These are phyloP conservation scores for Amblyjoppa proteus DNA, from an alignment of 2,888 invertebrate species.

Conservation along the genomic window DNA sequence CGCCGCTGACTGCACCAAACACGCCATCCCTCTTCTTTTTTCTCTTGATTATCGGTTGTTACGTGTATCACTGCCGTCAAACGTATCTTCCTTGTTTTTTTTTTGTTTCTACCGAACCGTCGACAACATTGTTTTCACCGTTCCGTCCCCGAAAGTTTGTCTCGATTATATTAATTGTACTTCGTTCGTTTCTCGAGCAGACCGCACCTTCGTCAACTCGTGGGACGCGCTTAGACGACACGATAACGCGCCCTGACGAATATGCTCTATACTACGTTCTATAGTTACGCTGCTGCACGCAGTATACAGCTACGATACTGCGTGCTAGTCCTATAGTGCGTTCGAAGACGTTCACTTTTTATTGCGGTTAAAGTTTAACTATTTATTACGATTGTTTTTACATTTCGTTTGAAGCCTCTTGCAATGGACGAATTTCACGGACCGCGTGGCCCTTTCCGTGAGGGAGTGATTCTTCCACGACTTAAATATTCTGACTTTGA, in stretches of 20 bases:
- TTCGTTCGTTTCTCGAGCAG: background rate
- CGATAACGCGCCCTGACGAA: slow-evolving; percentile 35
- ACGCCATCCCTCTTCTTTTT: slow-evolving; percentile 50
- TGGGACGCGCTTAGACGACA: slow-evolving; percentile 14
- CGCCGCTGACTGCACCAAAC: slow-evolving; percentile 60
- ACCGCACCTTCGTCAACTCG: slow-evolving; percentile 25
- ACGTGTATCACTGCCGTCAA: background rate
- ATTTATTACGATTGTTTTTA: background rate
- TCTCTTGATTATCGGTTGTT: slow-evolving; percentile 4
- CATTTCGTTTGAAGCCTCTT: background rate
- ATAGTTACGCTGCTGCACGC: slow-evolving; percentile 8
- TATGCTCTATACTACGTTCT: background rate
- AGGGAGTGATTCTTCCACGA: background rate
- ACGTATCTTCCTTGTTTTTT: background rate
- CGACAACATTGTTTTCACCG: slow-evolving; percentile 1
- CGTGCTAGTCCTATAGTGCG: slow-evolving; percentile 10
- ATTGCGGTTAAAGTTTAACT: background rate
- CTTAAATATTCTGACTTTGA: background rate
- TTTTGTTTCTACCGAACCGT: background rate
- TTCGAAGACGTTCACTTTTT: background rate
- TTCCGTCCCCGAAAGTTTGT: background rate
- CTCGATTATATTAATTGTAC: background rate
- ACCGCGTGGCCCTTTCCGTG: background rate
- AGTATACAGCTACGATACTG: background rate
- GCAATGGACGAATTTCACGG: background rate